Conservation (phyloP, 2,113 vertebrate species). For the Hylia prasina region DNA sequence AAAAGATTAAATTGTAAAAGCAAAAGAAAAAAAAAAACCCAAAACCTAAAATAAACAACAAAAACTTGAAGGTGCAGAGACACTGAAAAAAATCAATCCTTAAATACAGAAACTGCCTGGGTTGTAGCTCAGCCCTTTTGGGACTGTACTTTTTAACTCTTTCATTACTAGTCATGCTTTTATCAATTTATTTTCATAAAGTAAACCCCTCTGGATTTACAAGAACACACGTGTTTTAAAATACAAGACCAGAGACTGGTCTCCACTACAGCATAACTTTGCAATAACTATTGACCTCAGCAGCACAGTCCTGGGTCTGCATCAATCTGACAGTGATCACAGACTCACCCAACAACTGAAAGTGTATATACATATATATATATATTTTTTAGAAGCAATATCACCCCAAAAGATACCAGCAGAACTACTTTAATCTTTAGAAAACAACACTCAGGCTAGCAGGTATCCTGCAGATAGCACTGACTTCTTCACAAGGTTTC, state of each 20-base stretch:
- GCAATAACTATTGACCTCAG: not conserved
- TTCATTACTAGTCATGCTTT: not conserved
- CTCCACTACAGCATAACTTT: not conserved
- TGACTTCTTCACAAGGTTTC: not conserved
- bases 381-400: not conserved
- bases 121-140: not conserved
- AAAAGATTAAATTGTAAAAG: slow-evolving; percentile 51
- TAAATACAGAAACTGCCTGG: not conserved
- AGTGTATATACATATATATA: not conserved
- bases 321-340: not conserved
- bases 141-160: not conserved
- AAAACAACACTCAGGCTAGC: not conserved
- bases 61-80: not conserved
- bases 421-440: not conserved
- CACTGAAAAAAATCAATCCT: not conserved
- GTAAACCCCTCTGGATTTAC: not conserved
- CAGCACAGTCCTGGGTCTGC: not conserved
- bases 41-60: not conserved
- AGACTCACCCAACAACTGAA: not conserved
- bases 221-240: not conserved
- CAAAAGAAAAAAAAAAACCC: not conserved
- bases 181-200: not conserved
- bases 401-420: not conserved
- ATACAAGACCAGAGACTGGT: not conserved
- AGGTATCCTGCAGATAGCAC: not conserved